Base-by-base conservation (phyloP, 1,140 invertebrate genomes). In the Diachasma alloeum region DNA sequence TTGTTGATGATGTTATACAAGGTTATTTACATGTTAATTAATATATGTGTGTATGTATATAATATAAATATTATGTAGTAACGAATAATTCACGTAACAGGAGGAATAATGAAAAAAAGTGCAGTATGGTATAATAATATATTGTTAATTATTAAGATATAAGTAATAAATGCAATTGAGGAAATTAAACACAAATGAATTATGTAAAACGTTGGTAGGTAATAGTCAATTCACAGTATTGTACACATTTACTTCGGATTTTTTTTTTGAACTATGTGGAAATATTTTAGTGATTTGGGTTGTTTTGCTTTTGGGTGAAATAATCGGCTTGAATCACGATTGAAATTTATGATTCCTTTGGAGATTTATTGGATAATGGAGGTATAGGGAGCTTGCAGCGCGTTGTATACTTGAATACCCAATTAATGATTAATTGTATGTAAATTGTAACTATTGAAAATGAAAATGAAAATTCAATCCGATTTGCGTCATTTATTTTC, bases 401-500 rank as follows among this genome's bases (percentile, higher is more conserved):
- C 79, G 81, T 84, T 84, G 83, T 84, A 81, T 83, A 84, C 78
- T 83, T 81, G 80, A 83, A 79, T 81, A 82, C 80, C 80, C 22
- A 77, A 82, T 83, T 83, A 83, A 85, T 86, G 11, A 46, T 46
- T 46, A 53, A 53, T 53, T 17, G 82, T 83, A 82, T 85, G 83
- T 81, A 85, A 82, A 84, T 86, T 86, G 79, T 83, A 85, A 83
- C 77, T 84, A 85, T 84, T 80, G 82, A 81, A 83, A 75, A 76
- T n/a, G 48, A 24, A 42, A 74, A 19, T 37, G 66, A 26, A 15
- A 67, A 22, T 73, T 42, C 9, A 42, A 42, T 10, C 39, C 9
- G 10, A 42, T 42, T 42, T 42, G 9, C 13, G 39, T 42, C 4
- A 42, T 42, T 42, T 42, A 42, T 42, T 42, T 42, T 11, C 39